Conservation (phyloP, 2,113 vertebrate genomes). For the Theropithecus gelada region DNA sequence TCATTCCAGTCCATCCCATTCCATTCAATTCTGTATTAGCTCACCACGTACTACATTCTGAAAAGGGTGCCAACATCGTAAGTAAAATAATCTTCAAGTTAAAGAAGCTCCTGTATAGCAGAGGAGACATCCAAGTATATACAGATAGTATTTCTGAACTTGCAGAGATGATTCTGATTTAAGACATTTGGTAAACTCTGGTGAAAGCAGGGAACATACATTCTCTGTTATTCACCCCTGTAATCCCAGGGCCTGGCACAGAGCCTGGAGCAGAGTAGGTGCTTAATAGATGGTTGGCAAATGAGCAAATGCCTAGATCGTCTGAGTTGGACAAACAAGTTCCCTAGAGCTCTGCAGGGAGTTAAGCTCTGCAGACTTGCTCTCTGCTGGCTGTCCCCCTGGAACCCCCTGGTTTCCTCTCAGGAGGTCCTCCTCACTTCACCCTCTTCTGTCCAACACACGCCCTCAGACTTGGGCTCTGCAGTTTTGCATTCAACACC, state of each 20-base stretch:
- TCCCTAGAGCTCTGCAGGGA: not conserved
- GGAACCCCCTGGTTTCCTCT: not conserved
- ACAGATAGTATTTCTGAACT: not conserved
- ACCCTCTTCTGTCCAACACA: not conserved
- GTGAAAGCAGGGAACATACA: not conserved
- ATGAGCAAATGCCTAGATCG: not conserved
- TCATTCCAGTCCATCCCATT: not conserved
- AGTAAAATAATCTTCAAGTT: not conserved
- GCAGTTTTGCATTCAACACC: not conserved
- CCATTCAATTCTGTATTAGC: not conserved
- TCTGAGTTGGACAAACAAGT: not conserved
- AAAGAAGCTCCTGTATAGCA: not conserved
- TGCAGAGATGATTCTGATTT: not conserved
- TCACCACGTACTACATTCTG: not conserved
- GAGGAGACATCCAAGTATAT: not conserved
- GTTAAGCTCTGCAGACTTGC: not conserved
- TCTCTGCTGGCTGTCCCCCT: not conserved
- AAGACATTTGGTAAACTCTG: not conserved
- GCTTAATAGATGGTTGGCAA: not conserved
- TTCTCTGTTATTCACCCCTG: not conserved
- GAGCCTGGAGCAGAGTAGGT: not conserved
- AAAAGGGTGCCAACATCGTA: not conserved
- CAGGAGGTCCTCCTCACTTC: not conserved
- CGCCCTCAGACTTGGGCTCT: not conserved
- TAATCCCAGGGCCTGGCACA: not conserved